Base-by-base conservation (phyloP, 2,797 vertebrate genomes). In the Acanthornis magna region DNA sequence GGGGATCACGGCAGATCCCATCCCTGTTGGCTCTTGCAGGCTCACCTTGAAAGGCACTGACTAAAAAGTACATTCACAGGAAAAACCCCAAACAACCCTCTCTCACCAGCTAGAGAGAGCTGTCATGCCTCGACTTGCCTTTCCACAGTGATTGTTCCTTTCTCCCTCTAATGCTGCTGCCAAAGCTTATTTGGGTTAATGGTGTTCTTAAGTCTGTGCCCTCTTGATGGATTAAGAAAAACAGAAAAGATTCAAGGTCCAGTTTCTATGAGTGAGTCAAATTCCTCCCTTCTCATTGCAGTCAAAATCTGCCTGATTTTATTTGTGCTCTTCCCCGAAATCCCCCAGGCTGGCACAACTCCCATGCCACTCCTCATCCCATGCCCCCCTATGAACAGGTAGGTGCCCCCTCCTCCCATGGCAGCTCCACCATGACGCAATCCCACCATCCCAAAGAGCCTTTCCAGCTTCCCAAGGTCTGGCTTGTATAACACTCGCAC, bases 401-500 rank as follows among this genome's bases (percentile, higher is more conserved):
- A 30, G 29, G 66, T 27, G 50, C 3, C 22, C n/a, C 11, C 32
- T 68, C 55, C 62, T 68, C 20, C 40, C 12, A 0, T 0, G 4
- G 77, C 2, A 11, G 89, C 85, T 84, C 67, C 77, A 16, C 38
- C 22, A 0, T 20, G 61, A 74, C 0, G 1, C 61, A 80, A 80
- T 40, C 68, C 2, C 7, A 30, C 73, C 74, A 27, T 47, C 63
- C 5, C 13, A 68, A 61, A 68, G n/a, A 43, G 47, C 16, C 47
- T 76, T n/a, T 2, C 38, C 16, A 36, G 67, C 67, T 90, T 86
- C 80, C 75, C 71, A 82, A 93, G 86, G 63, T 58, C 92, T 96
- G 92, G 78, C 90, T 94, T 94, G 92, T 89, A 84, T 91, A 94
- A 95, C 8, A 3, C 77, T 84, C 4, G 5, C 77, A 38, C 18